A percentile compares a stretch with the other conserved stretches of the same genome.
Conservation (phyloP, 2,888 invertebrate species). For the Thysanoteuthis rhombus region DNA sequence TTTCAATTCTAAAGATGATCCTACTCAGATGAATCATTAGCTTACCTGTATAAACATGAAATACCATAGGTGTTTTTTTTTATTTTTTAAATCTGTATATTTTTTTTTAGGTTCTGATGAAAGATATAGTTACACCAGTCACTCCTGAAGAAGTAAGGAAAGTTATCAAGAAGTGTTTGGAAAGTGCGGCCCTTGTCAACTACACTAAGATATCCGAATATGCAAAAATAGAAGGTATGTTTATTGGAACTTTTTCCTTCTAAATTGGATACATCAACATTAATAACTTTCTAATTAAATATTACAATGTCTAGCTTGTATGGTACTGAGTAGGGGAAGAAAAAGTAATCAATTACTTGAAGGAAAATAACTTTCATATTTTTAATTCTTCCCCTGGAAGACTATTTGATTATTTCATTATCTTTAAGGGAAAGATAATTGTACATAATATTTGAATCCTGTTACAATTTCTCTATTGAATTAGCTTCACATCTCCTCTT, state of each 20-base stretch:
- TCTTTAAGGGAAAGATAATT: too few species aligned
- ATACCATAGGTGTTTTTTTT: background rate
- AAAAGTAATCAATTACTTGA: too few species aligned
- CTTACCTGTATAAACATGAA: background rate
- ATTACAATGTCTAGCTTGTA: too few species aligned
- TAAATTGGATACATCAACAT: background rate
- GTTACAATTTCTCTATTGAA: too few species aligned
- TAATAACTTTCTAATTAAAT: background rate
- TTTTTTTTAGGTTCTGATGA: conserved; percentile 85
- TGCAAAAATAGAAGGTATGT: conserved; percentile 94
- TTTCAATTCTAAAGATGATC: too few species aligned
- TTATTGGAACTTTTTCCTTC: background rate
- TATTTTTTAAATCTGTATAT: background rate
- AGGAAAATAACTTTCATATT: too few species aligned
- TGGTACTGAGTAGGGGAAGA: too few species aligned
- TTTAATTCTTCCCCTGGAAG: too few species aligned
- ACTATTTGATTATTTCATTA: too few species aligned
- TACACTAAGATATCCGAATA: conserved; percentile 95
- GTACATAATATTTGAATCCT: too few species aligned
- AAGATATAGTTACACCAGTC: conserved; percentile 97
- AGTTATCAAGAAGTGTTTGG: conserved; percentile 95
- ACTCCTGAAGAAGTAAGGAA: conserved; percentile 92
- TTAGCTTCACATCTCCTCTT: too few species aligned
- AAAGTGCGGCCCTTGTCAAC: conserved; percentile 97
- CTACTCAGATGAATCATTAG: background rate